A percentile compares a stretch with the other conserved stretches of the same genome.
Evolutionary conservation across 2,888 invertebrate species (phyloP).

Genomic region (Pseudococcus viburni): DNA sequence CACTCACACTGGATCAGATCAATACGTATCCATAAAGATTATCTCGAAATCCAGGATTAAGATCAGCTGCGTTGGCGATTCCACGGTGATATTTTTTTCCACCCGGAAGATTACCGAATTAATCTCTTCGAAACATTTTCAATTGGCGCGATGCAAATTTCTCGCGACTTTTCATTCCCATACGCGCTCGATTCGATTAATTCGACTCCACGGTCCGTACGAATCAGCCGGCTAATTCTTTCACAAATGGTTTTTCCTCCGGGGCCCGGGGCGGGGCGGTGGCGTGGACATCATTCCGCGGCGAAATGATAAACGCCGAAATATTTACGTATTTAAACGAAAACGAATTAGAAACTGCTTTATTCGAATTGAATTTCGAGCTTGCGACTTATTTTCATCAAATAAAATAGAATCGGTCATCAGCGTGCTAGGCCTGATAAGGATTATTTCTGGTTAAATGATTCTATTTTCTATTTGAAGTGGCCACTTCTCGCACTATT

Average conservation of each 20-base stretch:
- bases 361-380: constrained; percentile 19
- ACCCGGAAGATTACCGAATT: neutral
- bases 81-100: neutral
- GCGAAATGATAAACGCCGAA: neutral
- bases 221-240: neutral
- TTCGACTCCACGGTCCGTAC: neutral
- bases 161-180: neutral
- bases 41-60: neutral
- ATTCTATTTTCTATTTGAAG: constrained; percentile 56
- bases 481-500: constrained; percentile 39
- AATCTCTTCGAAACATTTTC: neutral
- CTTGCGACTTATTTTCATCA: constrained; percentile 38
- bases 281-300: neutral
- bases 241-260: neutral
- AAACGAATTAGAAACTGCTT: constrained; percentile 29
- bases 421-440: neutral
- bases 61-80: neutral
- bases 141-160: neutral
- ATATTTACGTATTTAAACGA: constrained; percentile 26
- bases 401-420: constrained; percentile 47
- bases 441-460: constrained; percentile 45
- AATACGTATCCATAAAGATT: neutral
- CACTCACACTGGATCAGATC: no score
- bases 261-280: no score
- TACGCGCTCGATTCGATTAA: neutral